Evolutionary conservation across 92 coral and sea anemone genomes (phyloP), one percentile per base, ranked within the genome.

Genomic region (Phenganax stokvisi): DNA sequence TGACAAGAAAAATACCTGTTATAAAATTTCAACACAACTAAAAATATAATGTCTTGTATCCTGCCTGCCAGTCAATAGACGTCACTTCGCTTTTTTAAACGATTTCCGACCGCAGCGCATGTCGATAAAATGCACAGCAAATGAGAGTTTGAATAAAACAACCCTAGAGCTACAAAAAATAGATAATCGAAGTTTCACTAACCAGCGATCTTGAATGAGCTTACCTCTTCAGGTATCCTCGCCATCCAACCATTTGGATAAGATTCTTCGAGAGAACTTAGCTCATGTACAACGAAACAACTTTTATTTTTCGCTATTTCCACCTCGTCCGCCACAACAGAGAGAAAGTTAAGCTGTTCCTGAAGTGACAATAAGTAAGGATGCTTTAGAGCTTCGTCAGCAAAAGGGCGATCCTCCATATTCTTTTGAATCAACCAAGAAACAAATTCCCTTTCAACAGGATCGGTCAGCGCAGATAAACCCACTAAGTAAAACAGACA

Each of bases 331-430:
- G 64, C 80, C 53, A 75, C 25, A 10, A 2, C 51, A 57, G 30
- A 65, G 54, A 75, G 56, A 51, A 75, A 55, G 25, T 25, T 27
- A 56, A 75, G 57, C 12, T 75, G 80, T 12, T 75, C 64, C 3
- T 75, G 64, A 56, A 10, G 16, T 11, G 80, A 56, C 51, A 9
- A 30, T 15, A 75, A 44, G 31, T 54, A 75, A 0, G 80, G 80
- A 20, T 75, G 80, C 47, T 10, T 75, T 0, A 75, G 64, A 6
- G 80, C 80, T 75, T 75, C 80, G 8, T 75, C 65, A 8, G 64
- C 80, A 59, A n/a, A 75, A 56, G 80, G 80, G 25, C 80, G 80
- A 59, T 75, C 80, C 7, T 54, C 80, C 64, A 75, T 56, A 51
- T 75, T 56, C 52, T 75, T 9, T 27, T 56, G 47, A 15, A 75